phyloP scores from a whole-genome alignment of 2,113 vertebrate species.

The Ameiurus melas region DNA sequence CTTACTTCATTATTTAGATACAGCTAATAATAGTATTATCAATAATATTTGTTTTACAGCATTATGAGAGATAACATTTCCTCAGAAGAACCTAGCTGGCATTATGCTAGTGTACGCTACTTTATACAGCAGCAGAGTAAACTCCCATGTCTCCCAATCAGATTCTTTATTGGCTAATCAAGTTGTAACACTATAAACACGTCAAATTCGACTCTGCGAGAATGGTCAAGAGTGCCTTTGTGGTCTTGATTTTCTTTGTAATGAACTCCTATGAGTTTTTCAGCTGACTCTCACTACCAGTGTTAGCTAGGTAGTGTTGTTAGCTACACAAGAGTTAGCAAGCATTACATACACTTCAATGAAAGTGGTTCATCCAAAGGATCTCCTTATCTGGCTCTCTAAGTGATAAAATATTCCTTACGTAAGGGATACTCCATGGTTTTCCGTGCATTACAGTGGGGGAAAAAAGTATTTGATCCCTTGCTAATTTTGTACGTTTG shows the following conservation, averaged over 20 bases:
- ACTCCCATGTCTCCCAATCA: neutral
- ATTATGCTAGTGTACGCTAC: neutral
- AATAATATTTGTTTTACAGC: neutral
- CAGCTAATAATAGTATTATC: neutral
- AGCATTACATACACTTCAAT: neutral
- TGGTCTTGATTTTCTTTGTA: neutral
- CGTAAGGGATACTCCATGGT: too few relatives aligned
- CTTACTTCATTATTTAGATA: neutral
- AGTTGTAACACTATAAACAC: neutral
- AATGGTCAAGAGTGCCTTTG: neutral
- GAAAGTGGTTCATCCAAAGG: neutral
- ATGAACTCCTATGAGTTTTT: neutral
- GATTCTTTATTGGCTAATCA: neutral
- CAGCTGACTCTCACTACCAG: neutral
- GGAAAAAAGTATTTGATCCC: too few relatives aligned
- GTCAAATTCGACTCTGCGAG: neutral
- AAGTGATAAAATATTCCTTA: neutral
- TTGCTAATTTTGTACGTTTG: too few relatives aligned
- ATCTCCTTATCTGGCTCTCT: neutral
- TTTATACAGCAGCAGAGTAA: neutral
- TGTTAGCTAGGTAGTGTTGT: neutral
- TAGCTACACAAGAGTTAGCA: neutral
- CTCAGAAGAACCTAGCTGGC: neutral
- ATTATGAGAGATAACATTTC: neutral
- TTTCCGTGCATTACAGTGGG: too few relatives aligned